Base-by-base conservation (phyloP, 2,797 vertebrate species). In the Rhinogobio ventralis region DNA sequence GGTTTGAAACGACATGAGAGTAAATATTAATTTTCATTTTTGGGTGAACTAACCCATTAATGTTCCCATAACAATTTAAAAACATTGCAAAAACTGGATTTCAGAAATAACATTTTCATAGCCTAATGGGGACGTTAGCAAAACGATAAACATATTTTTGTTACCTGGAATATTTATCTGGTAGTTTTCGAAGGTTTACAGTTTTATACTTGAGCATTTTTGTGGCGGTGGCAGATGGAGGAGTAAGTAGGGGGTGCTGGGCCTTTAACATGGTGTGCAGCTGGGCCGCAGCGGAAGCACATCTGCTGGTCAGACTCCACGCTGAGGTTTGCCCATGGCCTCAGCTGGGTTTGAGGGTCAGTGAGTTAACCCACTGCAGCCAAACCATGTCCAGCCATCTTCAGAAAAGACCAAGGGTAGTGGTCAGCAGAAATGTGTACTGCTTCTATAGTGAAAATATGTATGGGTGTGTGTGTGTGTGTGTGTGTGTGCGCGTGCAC, bases 341-440 rank as follows among this genome's bases (percentile, higher is more conserved):
- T 86, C 90, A 89, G 91, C 86, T 87, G 88, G 85, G 90, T 85
- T 88, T 89, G 46, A 89, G 85, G 87, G 91, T 94, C 91, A 90
- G 84, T 73, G 87, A 88, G 67, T 84, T 85, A 90, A 93, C 93
- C 88, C 90, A 90, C 77, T 89, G 89, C 86, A 86, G 73, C 0
- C 23, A 20, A 74, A 1, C 3, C 60, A 83, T 36, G 28, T 74
- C 74, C 69, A 57, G n/a, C 82, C 68, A 86, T 79, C 79, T 79
- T 84, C 81, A 76, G 89, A 88, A 87, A 91, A 89, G 87, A 57
- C 57, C 62, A 82, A 92, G 92, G 89, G 88, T 88, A 89, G 85
- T 91, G 89, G 89, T 91, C 86, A 89, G 92, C 94, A 94, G 92
- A 94, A 94, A 94, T 94, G 92, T 93, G 92, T 93, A 94, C 89